Conservation (phyloP, 2,888 invertebrate species). For the Orchesellides sinensis region DNA sequence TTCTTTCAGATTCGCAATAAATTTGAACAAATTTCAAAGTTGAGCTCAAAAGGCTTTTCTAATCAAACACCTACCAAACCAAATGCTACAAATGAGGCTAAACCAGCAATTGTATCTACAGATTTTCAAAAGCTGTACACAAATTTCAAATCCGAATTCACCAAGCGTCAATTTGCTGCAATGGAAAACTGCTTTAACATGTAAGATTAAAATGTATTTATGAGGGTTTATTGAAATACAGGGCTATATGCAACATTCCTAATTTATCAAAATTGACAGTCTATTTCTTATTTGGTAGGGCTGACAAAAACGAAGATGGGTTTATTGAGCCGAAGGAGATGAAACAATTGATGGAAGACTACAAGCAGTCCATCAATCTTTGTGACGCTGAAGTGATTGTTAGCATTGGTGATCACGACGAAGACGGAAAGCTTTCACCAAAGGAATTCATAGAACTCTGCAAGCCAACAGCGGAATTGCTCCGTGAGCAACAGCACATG, state of each 20-base stretch:
- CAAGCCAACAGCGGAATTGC: conserved; percentile 20
- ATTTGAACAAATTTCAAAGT: conserved; percentile 28
- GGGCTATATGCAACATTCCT: too few relatives aligned
- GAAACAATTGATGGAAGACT: conserved; percentile 4
- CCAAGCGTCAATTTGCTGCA: conserved; percentile 28
- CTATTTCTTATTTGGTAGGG: neutral
- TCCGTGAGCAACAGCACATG: conserved; percentile 8
- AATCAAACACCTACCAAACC: too few relatives aligned
- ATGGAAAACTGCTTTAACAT: conserved; percentile 21
- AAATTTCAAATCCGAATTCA: neutral
- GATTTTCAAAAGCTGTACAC: conserved; percentile 39
- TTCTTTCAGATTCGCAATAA: conserved; percentile 25
- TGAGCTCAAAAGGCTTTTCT: too few relatives aligned
- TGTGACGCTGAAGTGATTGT: conserved; percentile 37
- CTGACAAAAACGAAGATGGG: conserved; percentile 27
- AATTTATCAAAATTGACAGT: too few relatives aligned
- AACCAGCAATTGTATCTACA: neutral
- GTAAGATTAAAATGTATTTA: conserved; percentile 3
- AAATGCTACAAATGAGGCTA: too few relatives aligned
- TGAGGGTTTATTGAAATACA: too few relatives aligned
- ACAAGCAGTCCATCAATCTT: conserved; percentile 24
- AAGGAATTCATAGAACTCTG: conserved; percentile 38
- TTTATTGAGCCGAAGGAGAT: conserved; percentile 38
- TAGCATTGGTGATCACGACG: conserved; percentile 21
- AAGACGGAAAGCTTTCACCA: conserved; percentile 25